Percentiles rank a stretch among this genome's conserved stretches.
phyloP scores from a whole-genome alignment of 2,113 vertebrate genomes.

The Xyliphius kryptos region DNA sequence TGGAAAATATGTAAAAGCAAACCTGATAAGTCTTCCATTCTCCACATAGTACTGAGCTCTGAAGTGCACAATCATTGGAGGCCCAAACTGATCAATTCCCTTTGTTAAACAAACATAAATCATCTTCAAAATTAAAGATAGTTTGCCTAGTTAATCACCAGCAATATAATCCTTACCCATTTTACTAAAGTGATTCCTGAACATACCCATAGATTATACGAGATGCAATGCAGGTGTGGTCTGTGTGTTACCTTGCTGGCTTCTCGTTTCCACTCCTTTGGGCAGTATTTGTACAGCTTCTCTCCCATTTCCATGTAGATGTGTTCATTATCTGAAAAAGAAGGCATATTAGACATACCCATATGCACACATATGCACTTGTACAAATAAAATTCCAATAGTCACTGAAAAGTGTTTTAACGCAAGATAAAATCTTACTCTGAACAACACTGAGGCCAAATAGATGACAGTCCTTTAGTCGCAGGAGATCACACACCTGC shows the following conservation, averaged over 20 bases:
- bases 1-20: conserved; percentile 28
- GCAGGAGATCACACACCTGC: conserved; percentile 92
- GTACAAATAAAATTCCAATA: too few species aligned
- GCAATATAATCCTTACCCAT: too few species aligned
- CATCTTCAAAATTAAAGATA: too few species aligned
- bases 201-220: too few species aligned
- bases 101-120: conserved; percentile 50
- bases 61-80: conserved; percentile 98
- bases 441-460: conserved; percentile 97
- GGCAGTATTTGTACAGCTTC: conserved; percentile 97
- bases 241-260: conserved; percentile 99
- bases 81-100: conserved; percentile 98
- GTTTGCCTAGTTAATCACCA: too few species aligned
- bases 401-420: too few species aligned
- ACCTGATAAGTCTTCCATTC: conserved; percentile 92
- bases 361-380: too few species aligned
- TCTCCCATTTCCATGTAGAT: conserved; percentile 96
- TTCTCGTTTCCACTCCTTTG: conserved; percentile 98
- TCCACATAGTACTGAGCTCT: conserved; percentile 97
- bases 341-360: too few species aligned
- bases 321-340: conserved; percentile 89
- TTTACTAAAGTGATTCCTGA: too few species aligned
- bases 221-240: too few species aligned
- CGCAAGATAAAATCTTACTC: conserved; percentile 69
- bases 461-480: conserved; percentile 92